These are phyloP conservation scores for Mesopsocus fuscifrons DNA, from an alignment of 2,888 invertebrate genomes.

Conservation along the genomic window DNA sequence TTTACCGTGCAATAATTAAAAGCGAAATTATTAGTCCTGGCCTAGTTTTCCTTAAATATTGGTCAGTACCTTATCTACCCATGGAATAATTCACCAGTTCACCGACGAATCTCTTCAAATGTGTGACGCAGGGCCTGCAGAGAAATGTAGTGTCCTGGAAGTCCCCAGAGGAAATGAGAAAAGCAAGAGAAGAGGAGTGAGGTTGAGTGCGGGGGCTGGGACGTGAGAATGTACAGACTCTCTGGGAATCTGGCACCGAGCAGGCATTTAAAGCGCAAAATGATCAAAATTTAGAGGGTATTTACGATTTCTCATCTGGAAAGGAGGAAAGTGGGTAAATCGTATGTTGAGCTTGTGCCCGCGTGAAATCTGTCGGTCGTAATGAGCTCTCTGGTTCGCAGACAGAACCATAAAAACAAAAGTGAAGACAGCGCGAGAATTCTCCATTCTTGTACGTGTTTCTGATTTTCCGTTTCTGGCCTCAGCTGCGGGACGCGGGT, in stretches of 20 bases:
- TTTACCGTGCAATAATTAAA: too few relatives aligned
- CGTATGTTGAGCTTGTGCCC: background rate
- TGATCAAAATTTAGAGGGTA: constrained; percentile 9
- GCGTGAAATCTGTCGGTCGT: background rate
- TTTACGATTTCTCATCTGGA: constrained; percentile 10
- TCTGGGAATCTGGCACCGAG: background rate
- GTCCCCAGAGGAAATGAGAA: too few relatives aligned
- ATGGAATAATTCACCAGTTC: too few relatives aligned
- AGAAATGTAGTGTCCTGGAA: too few relatives aligned
- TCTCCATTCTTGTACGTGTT: background rate
- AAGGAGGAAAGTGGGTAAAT: background rate
- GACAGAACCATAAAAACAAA: constrained; percentile 6
- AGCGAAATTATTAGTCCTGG: too few relatives aligned
- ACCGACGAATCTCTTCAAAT: too few relatives aligned
- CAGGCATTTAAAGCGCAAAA: constrained; percentile 3
- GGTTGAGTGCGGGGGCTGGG: background rate
- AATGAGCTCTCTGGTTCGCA: background rate
- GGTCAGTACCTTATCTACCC: too few relatives aligned
- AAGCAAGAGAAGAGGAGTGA: background rate
- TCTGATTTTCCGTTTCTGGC: background rate
- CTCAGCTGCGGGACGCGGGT: too few relatives aligned
- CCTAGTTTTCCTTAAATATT: too few relatives aligned
- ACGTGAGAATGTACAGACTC: background rate
- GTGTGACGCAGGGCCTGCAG: too few relatives aligned
- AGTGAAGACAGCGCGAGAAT: constrained; percentile 1